These are phyloP conservation scores for Cynopterus brachyotis DNA, from an alignment of 2,113 vertebrate genomes.

Conservation along the genomic window DNA sequence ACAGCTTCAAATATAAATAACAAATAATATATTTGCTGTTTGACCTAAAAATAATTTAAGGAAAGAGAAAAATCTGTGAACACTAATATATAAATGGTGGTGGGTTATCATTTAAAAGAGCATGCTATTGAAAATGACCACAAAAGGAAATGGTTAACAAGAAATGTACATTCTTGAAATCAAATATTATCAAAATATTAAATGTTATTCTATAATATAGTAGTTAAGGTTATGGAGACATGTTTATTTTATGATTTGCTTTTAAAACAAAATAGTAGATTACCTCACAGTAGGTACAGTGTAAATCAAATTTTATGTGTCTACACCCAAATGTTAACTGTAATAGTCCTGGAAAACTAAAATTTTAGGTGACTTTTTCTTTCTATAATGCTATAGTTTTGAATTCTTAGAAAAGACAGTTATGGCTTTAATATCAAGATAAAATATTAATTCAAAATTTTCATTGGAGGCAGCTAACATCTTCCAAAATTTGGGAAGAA, in stretches of 20 bases:
- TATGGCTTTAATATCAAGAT: background rate
- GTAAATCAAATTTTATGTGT: background rate
- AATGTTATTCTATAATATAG: background rate
- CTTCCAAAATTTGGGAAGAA: background rate
- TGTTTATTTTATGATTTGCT: background rate
- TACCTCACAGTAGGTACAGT: background rate
- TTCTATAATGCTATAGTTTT: background rate
- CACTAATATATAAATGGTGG: background rate
- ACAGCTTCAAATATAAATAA: background rate
- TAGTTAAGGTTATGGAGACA: background rate
- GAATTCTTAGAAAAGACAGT: background rate
- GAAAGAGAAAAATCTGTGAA: background rate
- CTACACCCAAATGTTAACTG: background rate
- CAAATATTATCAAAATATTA: background rate
- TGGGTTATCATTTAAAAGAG: background rate
- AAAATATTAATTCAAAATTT: background rate
- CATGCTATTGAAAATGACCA: background rate
- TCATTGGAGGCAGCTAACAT: background rate
- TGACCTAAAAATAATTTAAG: background rate
- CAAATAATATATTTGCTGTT: background rate
- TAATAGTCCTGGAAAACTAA: background rate
- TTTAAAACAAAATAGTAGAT: constrained; percentile 16
- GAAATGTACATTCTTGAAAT: background rate
- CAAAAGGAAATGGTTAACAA: background rate
- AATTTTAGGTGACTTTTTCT: background rate